Evolutionary conservation across 2,797 vertebrate genomes (phyloP), one percentile per base, ranked within the genome.

Genomic region (Pseudochaenichthys georgianus): DNA sequence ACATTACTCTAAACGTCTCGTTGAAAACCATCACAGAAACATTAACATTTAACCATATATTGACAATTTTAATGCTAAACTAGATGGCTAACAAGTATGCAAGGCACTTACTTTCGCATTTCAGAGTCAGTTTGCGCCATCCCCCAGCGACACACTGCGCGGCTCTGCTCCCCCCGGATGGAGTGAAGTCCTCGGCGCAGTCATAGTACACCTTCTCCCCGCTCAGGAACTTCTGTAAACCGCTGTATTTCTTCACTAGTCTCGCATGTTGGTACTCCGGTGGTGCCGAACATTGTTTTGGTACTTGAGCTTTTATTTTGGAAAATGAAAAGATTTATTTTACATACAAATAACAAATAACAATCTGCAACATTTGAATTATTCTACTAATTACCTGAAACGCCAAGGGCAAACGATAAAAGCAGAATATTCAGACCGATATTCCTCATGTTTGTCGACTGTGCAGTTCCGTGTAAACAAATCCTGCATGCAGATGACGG

Each of bases 81-180:
- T 4, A 1, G 3, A n/a, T 1, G 1, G 12, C 5, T 1, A 19
- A 2, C 0, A 16, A 1, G 1, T 13, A 31, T 13, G 5, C 3
- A 0, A 3, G 1, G 4, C 5, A 77, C 93, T 89, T 81, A 95
- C 95, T 90, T 64, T 81, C 31, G n/a, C 95, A 95, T 7, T 71
- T 82, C 1, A 94, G 73, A 9, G 15, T 77, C 16, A 94, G 59
- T 9, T 2, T 17, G 68, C 34, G 88, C 94, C 95, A 95, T 0
- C 1, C 1, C 19, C 94, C 93, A 0, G 13, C 0, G 0, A 0
- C 0, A 70, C 95, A 95, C 46, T 13, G 2, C 17, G 78, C 75
- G 0, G 0, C 4, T 0, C n/a, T 15, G 21, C 3, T 34, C 7
- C 92, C 91, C 0, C 0, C 5, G 10, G 1, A 2, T 0, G 38